These are phyloP conservation scores for Sphecodes monilicornis DNA, from an alignment of 2,888 invertebrate genomes.

Conservation along the genomic window DNA sequence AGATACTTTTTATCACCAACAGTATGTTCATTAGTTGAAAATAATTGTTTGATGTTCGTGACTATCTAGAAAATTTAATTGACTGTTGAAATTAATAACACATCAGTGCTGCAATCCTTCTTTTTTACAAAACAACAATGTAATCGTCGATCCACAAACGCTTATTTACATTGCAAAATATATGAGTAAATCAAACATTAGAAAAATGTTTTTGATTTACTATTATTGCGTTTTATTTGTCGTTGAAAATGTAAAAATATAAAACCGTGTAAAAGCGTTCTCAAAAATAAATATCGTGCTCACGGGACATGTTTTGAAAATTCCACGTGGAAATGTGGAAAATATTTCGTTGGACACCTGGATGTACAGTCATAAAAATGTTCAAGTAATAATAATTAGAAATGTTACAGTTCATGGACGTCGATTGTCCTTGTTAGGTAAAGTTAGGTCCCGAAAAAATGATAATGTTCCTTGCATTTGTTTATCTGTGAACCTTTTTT, in stretches of 20 bases:
- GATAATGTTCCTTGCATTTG: no score
- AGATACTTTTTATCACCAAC: background rate
- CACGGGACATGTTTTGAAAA: slow-evolving; percentile 6
- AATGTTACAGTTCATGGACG: no score
- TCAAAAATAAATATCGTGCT: slow-evolving; percentile 16
- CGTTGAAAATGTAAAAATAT: slow-evolving; percentile 43
- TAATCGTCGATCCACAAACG: slow-evolving; percentile 50
- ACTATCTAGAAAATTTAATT: background rate
- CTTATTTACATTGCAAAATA: slow-evolving; percentile 35
- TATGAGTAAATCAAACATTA: slow-evolving; percentile 30
- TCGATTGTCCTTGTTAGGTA: no score
- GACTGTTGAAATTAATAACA: background rate
- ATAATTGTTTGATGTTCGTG: background rate
- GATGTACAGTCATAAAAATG: background rate
- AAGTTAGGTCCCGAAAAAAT: no score
- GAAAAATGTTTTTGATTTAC: slow-evolving; percentile 18
- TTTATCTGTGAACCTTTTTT: no score
- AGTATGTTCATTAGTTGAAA: background rate
- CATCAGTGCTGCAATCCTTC: background rate
- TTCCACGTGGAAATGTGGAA: background rate
- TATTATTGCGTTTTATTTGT: background rate
- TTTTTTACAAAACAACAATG: background rate
- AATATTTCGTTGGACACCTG: background rate
- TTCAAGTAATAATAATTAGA: background rate
- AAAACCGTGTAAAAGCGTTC: slow-evolving; percentile 46